Conservation (phyloP, 2,888 invertebrate species). For the Terebella lapidaria region DNA sequence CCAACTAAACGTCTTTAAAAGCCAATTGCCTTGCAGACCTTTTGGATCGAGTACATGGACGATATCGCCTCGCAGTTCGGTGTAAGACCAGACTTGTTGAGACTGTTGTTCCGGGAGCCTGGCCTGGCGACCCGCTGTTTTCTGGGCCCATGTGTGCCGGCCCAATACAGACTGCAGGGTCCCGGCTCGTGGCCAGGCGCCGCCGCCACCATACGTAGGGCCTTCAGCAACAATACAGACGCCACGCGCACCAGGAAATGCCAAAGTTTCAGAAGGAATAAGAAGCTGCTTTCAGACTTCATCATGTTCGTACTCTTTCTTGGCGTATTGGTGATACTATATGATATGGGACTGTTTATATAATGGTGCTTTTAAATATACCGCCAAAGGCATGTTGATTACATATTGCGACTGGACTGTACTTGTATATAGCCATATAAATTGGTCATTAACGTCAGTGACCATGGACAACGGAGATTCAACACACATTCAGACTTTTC, state of each 20-base stretch:
- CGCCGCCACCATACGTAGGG: conserved; percentile 24
- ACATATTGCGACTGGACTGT: too few species aligned
- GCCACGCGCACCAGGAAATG: conserved; percentile 15
- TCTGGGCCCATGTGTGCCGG: conserved; percentile 44
- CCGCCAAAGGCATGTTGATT: too few species aligned
- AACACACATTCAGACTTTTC: too few species aligned
- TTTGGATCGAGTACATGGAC: conserved; percentile 49
- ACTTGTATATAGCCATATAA: too few species aligned
- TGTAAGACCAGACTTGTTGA: conserved; percentile 33
- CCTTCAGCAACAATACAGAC: conserved; percentile 14
- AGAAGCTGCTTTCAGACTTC: too few species aligned
- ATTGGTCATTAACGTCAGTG: too few species aligned
- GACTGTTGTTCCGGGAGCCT: conserved; percentile 31
- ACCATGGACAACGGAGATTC: too few species aligned
- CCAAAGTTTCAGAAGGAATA: not conserved
- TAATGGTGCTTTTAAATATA: too few species aligned
- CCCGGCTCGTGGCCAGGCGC: conserved; percentile 37
- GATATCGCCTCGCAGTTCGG: conserved; percentile 39
- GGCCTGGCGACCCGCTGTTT: conserved; percentile 37
- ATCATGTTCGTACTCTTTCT: too few species aligned
- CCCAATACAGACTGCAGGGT: conserved; percentile 44
- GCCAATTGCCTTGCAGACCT: conserved; percentile 38
- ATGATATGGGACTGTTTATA: too few species aligned
- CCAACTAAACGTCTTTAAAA: too few species aligned
- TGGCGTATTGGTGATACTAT: too few species aligned